Conservation (phyloP, 2,113 vertebrate species). For the Dasyprocta punctata region DNA sequence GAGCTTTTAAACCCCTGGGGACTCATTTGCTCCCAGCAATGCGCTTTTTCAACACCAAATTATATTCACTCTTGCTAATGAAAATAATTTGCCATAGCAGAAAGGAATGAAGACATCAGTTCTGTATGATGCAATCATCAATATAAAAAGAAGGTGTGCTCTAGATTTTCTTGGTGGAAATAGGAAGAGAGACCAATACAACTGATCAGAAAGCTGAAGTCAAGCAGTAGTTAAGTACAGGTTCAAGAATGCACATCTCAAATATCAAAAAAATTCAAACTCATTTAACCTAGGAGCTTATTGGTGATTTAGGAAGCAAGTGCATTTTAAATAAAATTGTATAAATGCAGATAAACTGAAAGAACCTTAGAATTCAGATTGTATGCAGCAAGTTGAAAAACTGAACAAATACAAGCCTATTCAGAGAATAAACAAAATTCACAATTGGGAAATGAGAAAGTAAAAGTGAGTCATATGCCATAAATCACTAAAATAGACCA, state of each 20-base stretch:
- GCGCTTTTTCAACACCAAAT: conserved; percentile 58
- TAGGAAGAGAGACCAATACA: not conserved
- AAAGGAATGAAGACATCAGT: conserved; percentile 68
- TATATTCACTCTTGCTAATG: conserved; percentile 52
- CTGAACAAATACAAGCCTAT: not conserved
- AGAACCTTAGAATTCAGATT: not conserved
- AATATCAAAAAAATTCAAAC: conserved; percentile 26
- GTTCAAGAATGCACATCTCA: not conserved
- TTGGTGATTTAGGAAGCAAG: not conserved
- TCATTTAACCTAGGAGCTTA: not conserved
- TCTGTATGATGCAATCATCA: conserved; percentile 61
- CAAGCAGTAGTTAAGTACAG: not conserved
- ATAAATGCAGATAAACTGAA: not conserved
- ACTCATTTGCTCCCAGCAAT: conserved; percentile 60
- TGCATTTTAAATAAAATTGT: not conserved
- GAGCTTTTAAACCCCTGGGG: conserved; percentile 62
- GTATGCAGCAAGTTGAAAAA: not conserved
- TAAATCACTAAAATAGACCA: not conserved
- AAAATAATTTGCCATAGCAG: conserved; percentile 69
- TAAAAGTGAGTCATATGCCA: not conserved
- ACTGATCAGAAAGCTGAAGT: conserved; percentile 21
- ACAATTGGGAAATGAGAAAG: conserved; percentile 4
- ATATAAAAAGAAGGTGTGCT: not conserved
- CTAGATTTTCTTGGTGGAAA: not conserved
- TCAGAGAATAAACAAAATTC: conserved; percentile 12